Evolutionary conservation across 2,888 invertebrate species (phyloP).

Genomic region (Corythucha ciliata): DNA sequence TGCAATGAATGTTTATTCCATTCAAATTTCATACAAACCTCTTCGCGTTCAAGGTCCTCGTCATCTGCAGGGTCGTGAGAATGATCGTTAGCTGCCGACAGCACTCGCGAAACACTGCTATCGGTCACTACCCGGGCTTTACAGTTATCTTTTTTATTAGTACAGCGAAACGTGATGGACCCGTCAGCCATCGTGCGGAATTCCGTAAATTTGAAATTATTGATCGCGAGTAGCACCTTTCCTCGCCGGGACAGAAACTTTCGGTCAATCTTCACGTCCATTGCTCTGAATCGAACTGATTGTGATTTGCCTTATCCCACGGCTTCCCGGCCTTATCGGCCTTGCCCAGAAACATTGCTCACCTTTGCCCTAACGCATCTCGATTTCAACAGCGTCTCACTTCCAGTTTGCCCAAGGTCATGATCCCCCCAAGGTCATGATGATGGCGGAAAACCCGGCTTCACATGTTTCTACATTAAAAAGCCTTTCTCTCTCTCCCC

Average conservation of each 20-base stretch:
- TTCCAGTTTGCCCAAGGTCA: conserved; percentile 13
- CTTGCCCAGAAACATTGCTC: conserved; percentile 15
- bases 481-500: too few relatives aligned
- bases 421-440: too few relatives aligned
- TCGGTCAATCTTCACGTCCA: conserved; percentile 8
- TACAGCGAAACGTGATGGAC: conserved; percentile 20
- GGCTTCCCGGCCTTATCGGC: conserved; percentile 15
- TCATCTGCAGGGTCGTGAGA: conserved; percentile 20
- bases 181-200: conserved; percentile 18
- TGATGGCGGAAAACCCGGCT: too few relatives aligned
- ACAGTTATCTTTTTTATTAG: conserved; percentile 20
- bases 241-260: conserved; percentile 18
- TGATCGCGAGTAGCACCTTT: conserved; percentile 16
- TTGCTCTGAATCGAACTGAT: conserved; percentile 14
- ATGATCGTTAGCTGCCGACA: conserved; percentile 19
- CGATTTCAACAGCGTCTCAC: conserved; percentile 18
- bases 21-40: too few relatives aligned
- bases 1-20: too few relatives aligned
- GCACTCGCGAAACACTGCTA: conserved; percentile 14
- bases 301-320: conserved; percentile 20
- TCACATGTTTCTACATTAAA: too few relatives aligned
- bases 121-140: conserved; percentile 18
- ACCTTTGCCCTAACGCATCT: conserved; percentile 8
- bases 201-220: conserved; percentile 15
- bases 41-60: conserved; percentile 17